Evolutionary conservation across 2,797 vertebrate species (phyloP).

Genomic region (Malacoraja senta): DNA sequence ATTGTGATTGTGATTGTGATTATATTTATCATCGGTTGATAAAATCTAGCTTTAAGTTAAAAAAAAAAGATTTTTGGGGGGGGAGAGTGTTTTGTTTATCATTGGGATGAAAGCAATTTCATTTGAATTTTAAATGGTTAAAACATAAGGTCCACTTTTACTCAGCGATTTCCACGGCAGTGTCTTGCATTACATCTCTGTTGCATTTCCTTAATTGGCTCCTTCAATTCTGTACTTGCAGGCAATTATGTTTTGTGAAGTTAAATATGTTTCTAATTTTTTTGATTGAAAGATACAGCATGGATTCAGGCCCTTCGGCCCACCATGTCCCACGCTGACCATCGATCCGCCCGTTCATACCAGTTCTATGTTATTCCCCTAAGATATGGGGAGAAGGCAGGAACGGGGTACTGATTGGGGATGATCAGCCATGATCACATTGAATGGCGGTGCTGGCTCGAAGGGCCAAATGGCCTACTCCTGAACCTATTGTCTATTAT

Average conservation of each 20-base stretch:
- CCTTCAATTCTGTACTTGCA: background rate
- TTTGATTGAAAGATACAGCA: background rate
- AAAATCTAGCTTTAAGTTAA: background rate
- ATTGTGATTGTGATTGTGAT: too few species aligned
- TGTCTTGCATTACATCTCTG: background rate
- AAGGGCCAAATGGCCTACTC: too few species aligned
- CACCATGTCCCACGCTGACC: background rate
- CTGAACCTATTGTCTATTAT: too few species aligned
- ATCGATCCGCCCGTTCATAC: too few species aligned
- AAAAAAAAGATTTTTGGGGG: background rate
- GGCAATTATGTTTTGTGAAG: background rate
- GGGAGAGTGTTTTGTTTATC: background rate
- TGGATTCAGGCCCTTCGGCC: background rate
- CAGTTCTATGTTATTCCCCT: too few species aligned
- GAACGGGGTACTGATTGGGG: too few species aligned
- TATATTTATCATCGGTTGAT: background rate
- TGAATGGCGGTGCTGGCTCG: too few species aligned
- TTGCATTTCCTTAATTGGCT: conserved; percentile 18
- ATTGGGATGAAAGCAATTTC: background rate
- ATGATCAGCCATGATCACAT: too few species aligned
- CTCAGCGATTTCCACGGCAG: background rate
- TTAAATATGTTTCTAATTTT: conserved; percentile 16
- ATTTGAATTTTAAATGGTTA: background rate
- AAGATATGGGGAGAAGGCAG: too few species aligned
- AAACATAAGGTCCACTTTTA: background rate